phyloP scores from a whole-genome alignment of 2,888 invertebrate species.

The Drosophila siamana region DNA sequence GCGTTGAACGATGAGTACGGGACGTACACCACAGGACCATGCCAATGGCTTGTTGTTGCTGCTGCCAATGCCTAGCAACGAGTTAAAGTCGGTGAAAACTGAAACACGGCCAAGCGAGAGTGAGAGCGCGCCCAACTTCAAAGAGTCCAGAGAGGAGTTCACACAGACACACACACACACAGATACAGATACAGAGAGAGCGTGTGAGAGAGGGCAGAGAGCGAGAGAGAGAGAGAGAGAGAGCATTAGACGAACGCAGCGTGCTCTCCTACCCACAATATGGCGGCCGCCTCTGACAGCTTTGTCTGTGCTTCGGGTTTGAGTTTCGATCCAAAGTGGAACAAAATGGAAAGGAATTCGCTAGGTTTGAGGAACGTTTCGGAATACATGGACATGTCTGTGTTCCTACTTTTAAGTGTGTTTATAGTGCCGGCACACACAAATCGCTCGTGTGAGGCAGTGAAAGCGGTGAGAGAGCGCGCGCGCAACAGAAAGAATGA shows the following conservation, averaged over 20 bases:
- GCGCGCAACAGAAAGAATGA: slow-evolving; percentile 60
- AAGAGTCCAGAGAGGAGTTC: slow-evolving; percentile 43
- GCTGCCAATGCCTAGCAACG: slow-evolving; percentile 69
- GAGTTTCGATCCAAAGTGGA: slow-evolving; percentile 65
- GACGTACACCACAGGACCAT: slow-evolving; percentile 7
- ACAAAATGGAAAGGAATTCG: slow-evolving; percentile 79
- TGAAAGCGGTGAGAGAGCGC: slow-evolving; percentile 76
- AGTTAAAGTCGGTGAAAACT: slow-evolving; percentile 79
- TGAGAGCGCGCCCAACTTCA: slow-evolving; percentile 55
- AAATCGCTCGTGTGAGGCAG: slow-evolving; percentile 47
- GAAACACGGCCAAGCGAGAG: slow-evolving; percentile 77
- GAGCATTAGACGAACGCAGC: slow-evolving; percentile 20
- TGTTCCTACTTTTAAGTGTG: slow-evolving; percentile 72
- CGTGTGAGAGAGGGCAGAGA: slow-evolving; percentile 16
- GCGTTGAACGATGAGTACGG: slow-evolving; percentile 47
- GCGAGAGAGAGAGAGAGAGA: slow-evolving; percentile 27
- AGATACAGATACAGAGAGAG: slow-evolving; percentile 8
- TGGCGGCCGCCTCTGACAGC: slow-evolving; percentile 55
- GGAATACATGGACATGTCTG: slow-evolving; percentile 66
- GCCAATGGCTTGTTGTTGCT: slow-evolving; percentile 30
- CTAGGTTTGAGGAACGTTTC: slow-evolving; percentile 64
- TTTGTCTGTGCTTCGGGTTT: slow-evolving; percentile 32
- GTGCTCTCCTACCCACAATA: slow-evolving; percentile 62
- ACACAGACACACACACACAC: not conserved
- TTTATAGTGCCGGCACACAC: slow-evolving; percentile 70